These are phyloP conservation scores for Rynchops niger DNA, from an alignment of 2,113 vertebrate genomes.

Conservation along the genomic window DNA sequence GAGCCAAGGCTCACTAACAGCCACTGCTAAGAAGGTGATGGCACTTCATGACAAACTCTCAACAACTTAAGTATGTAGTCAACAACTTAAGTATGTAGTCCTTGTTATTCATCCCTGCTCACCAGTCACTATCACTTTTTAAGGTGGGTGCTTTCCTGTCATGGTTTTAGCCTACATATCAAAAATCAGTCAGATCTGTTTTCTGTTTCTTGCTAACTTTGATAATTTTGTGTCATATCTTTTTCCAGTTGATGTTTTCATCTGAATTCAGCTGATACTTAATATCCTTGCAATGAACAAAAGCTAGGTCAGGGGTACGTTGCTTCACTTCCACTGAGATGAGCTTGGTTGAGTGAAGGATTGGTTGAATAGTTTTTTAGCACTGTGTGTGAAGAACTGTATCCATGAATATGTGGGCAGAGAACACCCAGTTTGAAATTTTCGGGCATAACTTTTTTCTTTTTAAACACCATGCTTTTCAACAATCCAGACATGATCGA, in stretches of 20 bases:
- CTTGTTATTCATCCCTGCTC: not conserved
- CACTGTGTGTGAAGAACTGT: not conserved
- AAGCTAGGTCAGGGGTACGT: not conserved
- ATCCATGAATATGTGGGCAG: not conserved
- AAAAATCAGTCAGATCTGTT: not conserved
- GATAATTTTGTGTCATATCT: not conserved
- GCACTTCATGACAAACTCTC: not conserved
- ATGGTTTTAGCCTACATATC: not conserved
- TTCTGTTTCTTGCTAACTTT: not conserved
- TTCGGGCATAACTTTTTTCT: slow-evolving; percentile 3
- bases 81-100: not conserved
- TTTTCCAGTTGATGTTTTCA: not conserved
- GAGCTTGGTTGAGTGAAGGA: not conserved
- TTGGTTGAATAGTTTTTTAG: not conserved
- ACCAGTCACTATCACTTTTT: not conserved
- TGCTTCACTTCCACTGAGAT: not conserved
- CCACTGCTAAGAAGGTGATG: not conserved
- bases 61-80: not conserved
- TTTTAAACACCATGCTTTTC: slow-evolving; percentile 12
- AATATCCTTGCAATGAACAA: not conserved
- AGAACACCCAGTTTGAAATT: slow-evolving; percentile 44
- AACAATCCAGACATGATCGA: slow-evolving; percentile 7
- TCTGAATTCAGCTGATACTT: not conserved
- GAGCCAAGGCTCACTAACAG: not conserved
- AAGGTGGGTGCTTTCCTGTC: not conserved